These are phyloP conservation scores for Osmerus eperlanus DNA, from an alignment of 2,113 vertebrate species.

Conservation along the genomic window DNA sequence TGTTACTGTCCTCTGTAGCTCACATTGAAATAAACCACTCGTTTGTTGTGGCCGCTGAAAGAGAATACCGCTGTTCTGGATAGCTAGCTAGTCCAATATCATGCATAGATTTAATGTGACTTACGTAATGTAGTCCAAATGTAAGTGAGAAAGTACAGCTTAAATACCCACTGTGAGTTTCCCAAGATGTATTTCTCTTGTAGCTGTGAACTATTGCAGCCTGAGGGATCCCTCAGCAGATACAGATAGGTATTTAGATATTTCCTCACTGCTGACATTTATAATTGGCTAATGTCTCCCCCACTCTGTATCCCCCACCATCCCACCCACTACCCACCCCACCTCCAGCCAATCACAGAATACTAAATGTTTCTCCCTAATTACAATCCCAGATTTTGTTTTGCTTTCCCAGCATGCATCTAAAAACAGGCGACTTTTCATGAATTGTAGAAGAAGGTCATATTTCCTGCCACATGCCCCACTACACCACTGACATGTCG, in stretches of 20 bases:
- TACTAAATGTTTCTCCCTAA: slow-evolving; percentile 3
- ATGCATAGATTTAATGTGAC: too few species aligned
- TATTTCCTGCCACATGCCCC: slow-evolving; percentile 17
- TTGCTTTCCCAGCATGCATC: background rate
- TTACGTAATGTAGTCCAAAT: too few species aligned
- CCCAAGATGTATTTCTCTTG: too few species aligned
- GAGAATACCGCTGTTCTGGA: background rate
- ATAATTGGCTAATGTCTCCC: background rate
- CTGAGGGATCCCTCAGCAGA: too few species aligned
- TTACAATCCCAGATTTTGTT: slow-evolving; percentile 9
- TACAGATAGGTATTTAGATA: too few species aligned
- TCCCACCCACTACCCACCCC: background rate
- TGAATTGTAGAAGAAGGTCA: slow-evolving; percentile 22
- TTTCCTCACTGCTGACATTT: too few species aligned
- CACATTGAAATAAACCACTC: too few species aligned
- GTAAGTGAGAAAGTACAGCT: too few species aligned
- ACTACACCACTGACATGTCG: background rate
- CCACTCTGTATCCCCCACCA: background rate
- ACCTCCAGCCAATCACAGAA: slow-evolving; percentile 14
- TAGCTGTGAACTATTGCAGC: too few species aligned
- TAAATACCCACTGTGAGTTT: too few species aligned
- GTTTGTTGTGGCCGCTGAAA: background rate
- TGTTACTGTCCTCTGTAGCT: too few species aligned
- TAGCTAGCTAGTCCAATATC: too few species aligned
- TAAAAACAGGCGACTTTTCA: slow-evolving; percentile 14